Evolutionary conservation across 2,113 vertebrate genomes (phyloP), one percentile per base, ranked within the genome.

Genomic region (Amblyopsis rosae): DNA sequence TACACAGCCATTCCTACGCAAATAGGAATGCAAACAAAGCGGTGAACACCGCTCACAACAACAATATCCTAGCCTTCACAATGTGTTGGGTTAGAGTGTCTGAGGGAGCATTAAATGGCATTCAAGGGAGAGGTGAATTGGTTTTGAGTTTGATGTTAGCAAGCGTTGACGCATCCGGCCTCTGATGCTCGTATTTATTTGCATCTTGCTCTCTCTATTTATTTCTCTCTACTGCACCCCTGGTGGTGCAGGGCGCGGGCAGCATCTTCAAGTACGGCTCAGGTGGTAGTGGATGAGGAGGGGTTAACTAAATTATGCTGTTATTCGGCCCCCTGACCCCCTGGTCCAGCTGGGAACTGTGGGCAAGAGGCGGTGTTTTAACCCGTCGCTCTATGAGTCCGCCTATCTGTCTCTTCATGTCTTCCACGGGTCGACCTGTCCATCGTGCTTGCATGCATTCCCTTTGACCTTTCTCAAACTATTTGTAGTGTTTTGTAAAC

Each of bases 261-360:
- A 41, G 9, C 62, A 53, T 67, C 58, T 70, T 19, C 69, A 73
- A 69, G 80, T 85, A 17, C 11, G 72, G 33, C 59, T 73, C 63
- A 33, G 33, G 33, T 10, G 33, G 35, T 11, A 9, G n/a, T 15
- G 15, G 53, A n/a, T 0, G 1, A 50, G 56, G 16, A 61, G 32
- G 69, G 75, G 65, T 69, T 50, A 69, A 75, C 74, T 84, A 82
- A 88, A 82, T 73, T 67, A 84, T 78, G 79, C 63, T 1, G 61
- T 69, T 82, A 33, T 79, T 83, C 26, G 73, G 65, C 67, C 78
- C 64, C 54, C 35, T 61, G 72, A 68, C 58, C 58, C 67, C 75
- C 79, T 88, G 67, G 3, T 81, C n/a, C 66, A 83, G 84, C 77
- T 73, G 86, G 81, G 78, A 79, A 15, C 77, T 82, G 1, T 35